phyloP scores from a whole-genome alignment of 1,140 invertebrate genomes.

The Ceratoteleas bidentatus region DNA sequence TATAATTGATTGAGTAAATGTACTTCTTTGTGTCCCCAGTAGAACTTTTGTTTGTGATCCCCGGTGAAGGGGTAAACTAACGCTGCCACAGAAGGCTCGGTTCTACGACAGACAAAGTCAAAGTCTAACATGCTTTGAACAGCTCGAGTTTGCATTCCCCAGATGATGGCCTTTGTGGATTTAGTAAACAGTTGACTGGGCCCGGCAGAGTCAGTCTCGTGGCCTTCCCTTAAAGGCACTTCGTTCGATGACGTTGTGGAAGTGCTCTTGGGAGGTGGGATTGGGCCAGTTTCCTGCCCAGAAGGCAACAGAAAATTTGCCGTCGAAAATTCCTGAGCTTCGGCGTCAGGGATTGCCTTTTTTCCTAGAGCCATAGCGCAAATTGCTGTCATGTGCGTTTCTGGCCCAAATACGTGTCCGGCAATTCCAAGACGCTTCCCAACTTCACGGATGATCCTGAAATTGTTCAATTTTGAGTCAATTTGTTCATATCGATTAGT shows the following conservation, averaged over 20 bases:
- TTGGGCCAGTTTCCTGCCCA: conserved; percentile 83
- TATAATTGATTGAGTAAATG: background rate
- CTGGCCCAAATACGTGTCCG: conserved; percentile 98
- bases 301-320: conserved; percentile 96
- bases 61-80: conserved; percentile 99
- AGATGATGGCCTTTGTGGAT: conserved; percentile 96
- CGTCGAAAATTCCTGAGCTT: conserved; percentile 88
- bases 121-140: conserved; percentile 99
- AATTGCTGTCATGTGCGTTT: conserved; percentile 99
- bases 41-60: conserved; percentile 99
- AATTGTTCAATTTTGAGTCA: background rate
- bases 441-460: conserved; percentile 92
- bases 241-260: conserved; percentile 62
- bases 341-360: conserved; percentile 89
- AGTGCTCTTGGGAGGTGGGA: conserved; percentile 75
- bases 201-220: conserved; percentile 65
- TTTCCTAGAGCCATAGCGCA: conserved; percentile 98
- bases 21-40: conserved; percentile 98
- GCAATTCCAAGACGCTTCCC: conserved; percentile 95
- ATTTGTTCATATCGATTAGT: no score
- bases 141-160: conserved; percentile 99
- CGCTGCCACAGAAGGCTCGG: conserved; percentile 94
- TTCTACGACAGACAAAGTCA: conserved; percentile 97
- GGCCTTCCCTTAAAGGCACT: conserved; percentile 53
- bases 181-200: conserved; percentile 87